A percentile compares a stretch with the other conserved stretches of the same genome.
Evolutionary conservation across 1,140 invertebrate genomes (phyloP).

Genomic region (Drosophila grimshawi): DNA sequence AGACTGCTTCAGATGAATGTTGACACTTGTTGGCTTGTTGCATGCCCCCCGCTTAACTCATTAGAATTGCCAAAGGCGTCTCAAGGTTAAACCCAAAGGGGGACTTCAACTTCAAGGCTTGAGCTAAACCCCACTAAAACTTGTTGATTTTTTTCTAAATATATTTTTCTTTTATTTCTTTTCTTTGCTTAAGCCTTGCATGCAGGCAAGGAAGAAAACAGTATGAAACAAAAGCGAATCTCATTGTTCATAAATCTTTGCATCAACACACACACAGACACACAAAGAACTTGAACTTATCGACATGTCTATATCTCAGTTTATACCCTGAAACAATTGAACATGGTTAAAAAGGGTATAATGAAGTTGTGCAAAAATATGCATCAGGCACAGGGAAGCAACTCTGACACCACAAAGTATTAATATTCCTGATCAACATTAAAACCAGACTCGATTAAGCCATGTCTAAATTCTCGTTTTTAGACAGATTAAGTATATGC

Average conservation of each 20-base stretch:
- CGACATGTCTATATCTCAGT: conserved; percentile 17
- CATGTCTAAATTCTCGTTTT: too few relatives aligned
- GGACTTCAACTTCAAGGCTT: conserved; percentile 6
- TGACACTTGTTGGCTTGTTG: conserved; percentile 69
- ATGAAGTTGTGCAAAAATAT: too few relatives aligned
- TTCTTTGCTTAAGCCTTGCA: conserved; percentile 15
- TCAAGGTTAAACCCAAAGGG: conserved; percentile 55
- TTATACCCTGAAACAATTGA: neutral
- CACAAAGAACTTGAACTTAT: conserved; percentile 23
- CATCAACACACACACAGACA: neutral
- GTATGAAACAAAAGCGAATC: conserved; percentile 56
- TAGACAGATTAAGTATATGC: too few relatives aligned
- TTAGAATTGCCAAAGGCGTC: conserved; percentile 55
- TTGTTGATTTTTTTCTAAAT: neutral
- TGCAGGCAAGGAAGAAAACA: conserved; percentile 25
- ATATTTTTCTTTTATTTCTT: neutral
- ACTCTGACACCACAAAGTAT: too few relatives aligned
- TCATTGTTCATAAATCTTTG: conserved; percentile 49
- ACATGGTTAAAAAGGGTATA: too few relatives aligned
- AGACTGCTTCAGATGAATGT: conserved; percentile 75
- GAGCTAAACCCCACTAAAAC: conserved; percentile 1
- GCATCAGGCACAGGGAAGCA: too few relatives aligned
- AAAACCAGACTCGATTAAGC: too few relatives aligned
- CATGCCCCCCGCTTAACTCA: conserved; percentile 42
- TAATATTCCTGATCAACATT: too few relatives aligned